A percentile compares a stretch with the other conserved stretches of the same genome.
phyloP scores from a whole-genome alignment of 1,140 invertebrate genomes.

The Cotesia typhae region DNA sequence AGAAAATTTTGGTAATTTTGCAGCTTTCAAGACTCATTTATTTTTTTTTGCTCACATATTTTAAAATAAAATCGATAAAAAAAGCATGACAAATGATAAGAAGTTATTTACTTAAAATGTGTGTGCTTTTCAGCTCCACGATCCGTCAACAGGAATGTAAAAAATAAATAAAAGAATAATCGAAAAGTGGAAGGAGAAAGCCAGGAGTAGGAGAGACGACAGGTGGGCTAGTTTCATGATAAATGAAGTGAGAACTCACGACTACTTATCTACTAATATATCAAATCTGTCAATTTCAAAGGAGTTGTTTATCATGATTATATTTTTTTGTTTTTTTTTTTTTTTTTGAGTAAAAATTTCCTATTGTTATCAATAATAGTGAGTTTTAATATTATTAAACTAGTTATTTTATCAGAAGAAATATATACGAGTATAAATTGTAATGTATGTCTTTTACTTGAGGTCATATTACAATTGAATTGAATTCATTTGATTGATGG shows the following conservation, averaged over 20 bases:
- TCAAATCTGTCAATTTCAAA: conserved; percentile 51
- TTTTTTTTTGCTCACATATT: no score
- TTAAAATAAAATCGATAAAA: no score
- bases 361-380: conserved; percentile 19
- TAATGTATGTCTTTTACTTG: no score
- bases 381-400: background rate
- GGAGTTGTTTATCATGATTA: background rate
- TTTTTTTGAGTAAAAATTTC: background rate
- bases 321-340: background rate
- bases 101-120: background rate
- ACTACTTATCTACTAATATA: conserved; percentile 56
- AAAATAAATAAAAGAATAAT: background rate
- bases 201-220: conserved; percentile 40
- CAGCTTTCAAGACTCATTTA: background rate
- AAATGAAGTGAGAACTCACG: conserved; percentile 57
- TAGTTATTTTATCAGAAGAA: background rate
- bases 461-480: no score
- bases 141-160: conserved; percentile 6
- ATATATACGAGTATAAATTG: no score
- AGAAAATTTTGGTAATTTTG: background rate
- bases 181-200: background rate
- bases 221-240: conserved; percentile 51
- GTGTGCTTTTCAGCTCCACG: conserved; percentile 7
- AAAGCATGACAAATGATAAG: background rate
- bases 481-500: no score